phyloP scores from a whole-genome alignment of 1,140 invertebrate species.

The Leucophenga varia region DNA sequence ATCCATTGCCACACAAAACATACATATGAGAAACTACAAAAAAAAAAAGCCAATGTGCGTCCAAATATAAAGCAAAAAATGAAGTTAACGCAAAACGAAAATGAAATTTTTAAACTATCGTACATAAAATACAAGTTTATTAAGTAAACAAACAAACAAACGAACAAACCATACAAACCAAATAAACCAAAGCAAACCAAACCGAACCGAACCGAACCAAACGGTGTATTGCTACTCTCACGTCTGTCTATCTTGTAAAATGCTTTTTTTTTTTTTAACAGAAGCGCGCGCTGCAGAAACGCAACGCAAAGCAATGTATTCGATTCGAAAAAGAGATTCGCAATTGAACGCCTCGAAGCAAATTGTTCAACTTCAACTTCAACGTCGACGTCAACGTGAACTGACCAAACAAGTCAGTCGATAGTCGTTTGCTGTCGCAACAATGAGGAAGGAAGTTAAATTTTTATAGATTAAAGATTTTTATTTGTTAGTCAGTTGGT shows the following conservation, averaged over 20 bases:
- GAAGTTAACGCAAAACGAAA: background rate
- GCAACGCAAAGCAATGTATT: background rate
- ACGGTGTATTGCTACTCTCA: too few species aligned
- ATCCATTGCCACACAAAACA: slow-evolving; percentile 3
- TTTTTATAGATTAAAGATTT: background rate
- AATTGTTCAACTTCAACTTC: too few species aligned
- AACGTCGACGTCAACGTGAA: too few species aligned
- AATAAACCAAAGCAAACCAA: slow-evolving; percentile 2
- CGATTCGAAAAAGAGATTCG: too few species aligned
- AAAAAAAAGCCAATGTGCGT: background rate
- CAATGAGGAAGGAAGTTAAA: slow-evolving; percentile 32
- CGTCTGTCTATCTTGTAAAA: background rate
- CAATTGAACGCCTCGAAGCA: too few species aligned
- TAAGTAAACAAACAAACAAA: slow-evolving; percentile 16
- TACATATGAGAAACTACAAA: background rate
- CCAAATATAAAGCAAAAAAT: background rate
- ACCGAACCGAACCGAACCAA: background rate
- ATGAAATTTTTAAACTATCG: too few species aligned
- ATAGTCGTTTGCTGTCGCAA: slow-evolving; percentile 26
- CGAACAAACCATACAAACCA: background rate
- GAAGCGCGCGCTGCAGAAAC: slow-evolving; percentile 17
- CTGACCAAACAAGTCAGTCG: slow-evolving; percentile 2
- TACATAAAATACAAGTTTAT: slow-evolving; percentile 9
- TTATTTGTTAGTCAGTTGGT: too few species aligned
- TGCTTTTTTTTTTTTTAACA: slow-evolving; percentile 28